phyloP scores from a whole-genome alignment of 2,888 invertebrate species.

The Epistrophella euchroma region DNA sequence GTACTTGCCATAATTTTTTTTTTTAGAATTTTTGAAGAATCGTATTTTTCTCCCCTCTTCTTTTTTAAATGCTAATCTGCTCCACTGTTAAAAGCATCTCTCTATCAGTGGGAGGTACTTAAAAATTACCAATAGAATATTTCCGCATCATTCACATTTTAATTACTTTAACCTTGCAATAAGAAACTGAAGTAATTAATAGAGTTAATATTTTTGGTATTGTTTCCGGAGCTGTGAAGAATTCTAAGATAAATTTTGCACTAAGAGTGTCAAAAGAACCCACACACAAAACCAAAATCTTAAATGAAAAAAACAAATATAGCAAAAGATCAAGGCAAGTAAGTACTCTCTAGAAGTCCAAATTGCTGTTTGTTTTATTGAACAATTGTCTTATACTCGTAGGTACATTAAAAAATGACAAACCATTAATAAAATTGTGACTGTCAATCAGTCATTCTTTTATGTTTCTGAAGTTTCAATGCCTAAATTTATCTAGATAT shows the following conservation, averaged over 20 bases:
- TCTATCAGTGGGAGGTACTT: no score
- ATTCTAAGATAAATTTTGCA: neutral
- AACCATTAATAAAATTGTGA: constrained; percentile 6
- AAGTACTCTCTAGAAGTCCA: neutral
- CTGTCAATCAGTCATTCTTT: constrained; percentile 40
- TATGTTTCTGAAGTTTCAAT: constrained; percentile 30
- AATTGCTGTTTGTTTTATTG: constrained; percentile 23
- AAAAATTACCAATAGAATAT: no score
- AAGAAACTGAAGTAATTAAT: neutral
- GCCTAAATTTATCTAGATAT: constrained; percentile 11
- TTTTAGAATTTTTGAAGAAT: no score
- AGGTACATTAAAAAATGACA: neutral
- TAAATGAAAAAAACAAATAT: neutral
- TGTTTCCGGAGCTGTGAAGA: neutral
- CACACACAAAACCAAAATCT: neutral
- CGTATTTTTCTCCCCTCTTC: no score
- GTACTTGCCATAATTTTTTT: no score
- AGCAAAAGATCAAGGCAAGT: neutral
- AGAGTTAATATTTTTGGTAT: neutral
- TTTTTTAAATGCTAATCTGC: no score
- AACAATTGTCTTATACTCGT: neutral
- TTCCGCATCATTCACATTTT: neutral
- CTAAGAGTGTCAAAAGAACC: neutral
- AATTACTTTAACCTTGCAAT: neutral
- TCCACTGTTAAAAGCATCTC: no score